These are phyloP conservation scores for Caenorhabditis brenneri DNA, from an alignment of 1,140 invertebrate genomes.

Conservation along the genomic window DNA sequence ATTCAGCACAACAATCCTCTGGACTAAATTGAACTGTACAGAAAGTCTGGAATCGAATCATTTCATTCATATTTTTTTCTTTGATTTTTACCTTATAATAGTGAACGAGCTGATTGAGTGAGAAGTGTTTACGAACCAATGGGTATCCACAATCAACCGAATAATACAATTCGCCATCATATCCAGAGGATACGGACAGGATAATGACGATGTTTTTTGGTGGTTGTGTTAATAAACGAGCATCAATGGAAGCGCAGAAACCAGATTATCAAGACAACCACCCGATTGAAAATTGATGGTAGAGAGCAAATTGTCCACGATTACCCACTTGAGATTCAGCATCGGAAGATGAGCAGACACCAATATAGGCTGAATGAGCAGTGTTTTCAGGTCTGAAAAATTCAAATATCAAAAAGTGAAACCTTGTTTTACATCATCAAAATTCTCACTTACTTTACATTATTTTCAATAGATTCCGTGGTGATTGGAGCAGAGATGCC, in stretches of 20 bases:
- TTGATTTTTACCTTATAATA: background rate
- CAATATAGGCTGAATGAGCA: background rate
- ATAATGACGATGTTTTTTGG: slow-evolving; percentile 5
- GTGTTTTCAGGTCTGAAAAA: background rate
- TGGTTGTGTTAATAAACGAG: background rate
- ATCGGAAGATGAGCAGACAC: background rate
- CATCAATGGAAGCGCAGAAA: background rate
- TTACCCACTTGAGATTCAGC: background rate
- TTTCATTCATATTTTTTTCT: too few species aligned
- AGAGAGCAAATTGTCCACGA: slow-evolving; percentile 21
- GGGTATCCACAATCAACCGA: slow-evolving; percentile 30
- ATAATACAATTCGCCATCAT: background rate
- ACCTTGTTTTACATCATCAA: too few species aligned
- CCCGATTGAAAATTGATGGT: background rate
- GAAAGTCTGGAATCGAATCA: too few species aligned
- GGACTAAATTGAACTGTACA: background rate
- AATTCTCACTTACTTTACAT: background rate
- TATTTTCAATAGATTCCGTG: background rate
- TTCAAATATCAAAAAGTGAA: background rate
- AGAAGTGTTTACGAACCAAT: background rate
- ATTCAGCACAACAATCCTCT: too few species aligned
- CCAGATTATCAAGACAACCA: background rate
- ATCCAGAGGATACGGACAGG: background rate
- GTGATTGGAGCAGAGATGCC: background rate
- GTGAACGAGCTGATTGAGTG: background rate